phyloP scores from a whole-genome alignment of 2,797 vertebrate genomes.

The Neoniphon sammara region DNA sequence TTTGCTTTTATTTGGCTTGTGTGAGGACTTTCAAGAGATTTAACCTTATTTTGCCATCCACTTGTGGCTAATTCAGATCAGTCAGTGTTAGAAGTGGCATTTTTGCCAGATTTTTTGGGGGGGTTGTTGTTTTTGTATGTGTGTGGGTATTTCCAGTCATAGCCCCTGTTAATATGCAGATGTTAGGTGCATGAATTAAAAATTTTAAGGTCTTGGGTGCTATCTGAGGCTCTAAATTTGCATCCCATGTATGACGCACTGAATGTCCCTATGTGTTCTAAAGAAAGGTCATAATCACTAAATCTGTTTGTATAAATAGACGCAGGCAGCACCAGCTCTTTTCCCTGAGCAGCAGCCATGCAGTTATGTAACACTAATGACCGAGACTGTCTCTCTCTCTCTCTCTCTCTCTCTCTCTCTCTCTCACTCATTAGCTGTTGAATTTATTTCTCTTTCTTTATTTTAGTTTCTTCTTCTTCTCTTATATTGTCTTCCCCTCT shows the following conservation, averaged over 20 bases:
- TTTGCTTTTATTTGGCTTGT: background rate
- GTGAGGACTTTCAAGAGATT: background rate
- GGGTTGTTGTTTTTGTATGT: background rate
- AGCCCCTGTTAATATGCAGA: background rate
- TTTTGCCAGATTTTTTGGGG: background rate
- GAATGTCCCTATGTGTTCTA: constrained; percentile 52
- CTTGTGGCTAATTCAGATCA: background rate
- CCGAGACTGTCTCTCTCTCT: constrained; percentile 12
- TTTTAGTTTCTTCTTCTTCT: background rate
- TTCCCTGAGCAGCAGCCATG: constrained; percentile 43
- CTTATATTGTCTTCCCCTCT: background rate
- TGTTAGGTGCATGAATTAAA: background rate
- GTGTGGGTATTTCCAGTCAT: background rate
- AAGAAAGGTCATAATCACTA: constrained; percentile 61
- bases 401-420: background rate
- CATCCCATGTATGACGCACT: constrained; percentile 46
- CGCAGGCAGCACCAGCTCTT: constrained; percentile 19
- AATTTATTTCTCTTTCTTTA: background rate
- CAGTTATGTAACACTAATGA: constrained; percentile 44
- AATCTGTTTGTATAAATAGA: constrained; percentile 75
- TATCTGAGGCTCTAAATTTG: background rate
- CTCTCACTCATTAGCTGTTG: background rate
- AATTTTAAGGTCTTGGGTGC: background rate
- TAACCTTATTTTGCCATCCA: background rate
- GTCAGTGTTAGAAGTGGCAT: background rate